Conservation (phyloP, 2,797 vertebrate genomes). For the Malurus splendens region DNA sequence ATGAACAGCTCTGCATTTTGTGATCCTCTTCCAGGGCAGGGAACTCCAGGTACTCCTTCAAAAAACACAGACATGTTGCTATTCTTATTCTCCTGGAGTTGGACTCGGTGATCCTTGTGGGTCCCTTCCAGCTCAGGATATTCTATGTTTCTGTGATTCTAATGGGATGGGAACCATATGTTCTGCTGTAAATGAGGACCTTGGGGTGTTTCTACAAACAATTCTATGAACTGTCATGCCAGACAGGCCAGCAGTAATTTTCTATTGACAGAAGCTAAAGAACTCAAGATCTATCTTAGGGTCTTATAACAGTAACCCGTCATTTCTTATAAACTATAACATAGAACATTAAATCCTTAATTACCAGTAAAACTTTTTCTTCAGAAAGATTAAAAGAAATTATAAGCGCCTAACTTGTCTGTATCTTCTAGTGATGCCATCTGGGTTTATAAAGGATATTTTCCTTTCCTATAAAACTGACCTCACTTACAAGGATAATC, state of each 20-base stretch:
- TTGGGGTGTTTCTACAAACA: neutral
- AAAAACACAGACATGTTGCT: neutral
- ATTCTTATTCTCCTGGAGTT: neutral
- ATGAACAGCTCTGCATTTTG: neutral
- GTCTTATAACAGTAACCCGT: neutral
- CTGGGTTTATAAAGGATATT: neutral
- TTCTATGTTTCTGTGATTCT: neutral
- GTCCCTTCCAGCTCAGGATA: neutral
- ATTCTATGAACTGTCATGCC: neutral
- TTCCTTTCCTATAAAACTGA: conserved; percentile 1
- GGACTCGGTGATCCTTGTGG: neutral
- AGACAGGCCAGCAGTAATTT: neutral
- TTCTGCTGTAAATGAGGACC: neutral
- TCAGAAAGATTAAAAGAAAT: neutral
- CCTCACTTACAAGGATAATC: conserved; percentile 12
- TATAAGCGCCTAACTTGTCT: neutral
- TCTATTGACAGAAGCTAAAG: neutral
- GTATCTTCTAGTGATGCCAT: neutral
- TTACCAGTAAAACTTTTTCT: neutral
- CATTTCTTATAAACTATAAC: neutral
- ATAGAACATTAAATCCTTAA: neutral
- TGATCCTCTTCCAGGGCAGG: neutral
- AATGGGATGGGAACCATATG: neutral
- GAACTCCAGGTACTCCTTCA: neutral
- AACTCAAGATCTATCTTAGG: neutral